A percentile compares a stretch with the other conserved stretches of the same genome.
Conservation (phyloP, 1,140 invertebrate species). For the Metopolophium dirhodum region DNA sequence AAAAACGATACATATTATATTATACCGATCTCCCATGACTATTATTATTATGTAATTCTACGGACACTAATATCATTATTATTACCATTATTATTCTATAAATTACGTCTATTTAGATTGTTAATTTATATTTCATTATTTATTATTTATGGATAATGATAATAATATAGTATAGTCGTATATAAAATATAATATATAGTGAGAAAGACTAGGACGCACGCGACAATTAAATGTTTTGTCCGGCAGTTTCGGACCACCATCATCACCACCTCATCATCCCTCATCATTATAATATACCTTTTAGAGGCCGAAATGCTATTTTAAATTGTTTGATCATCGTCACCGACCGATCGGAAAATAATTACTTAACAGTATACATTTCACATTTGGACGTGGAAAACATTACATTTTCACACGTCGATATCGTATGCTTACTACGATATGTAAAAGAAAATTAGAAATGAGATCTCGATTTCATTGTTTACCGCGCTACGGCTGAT, state of each 20-base stretch:
- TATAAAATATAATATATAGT: conserved; percentile 9
- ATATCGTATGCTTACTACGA: not conserved
- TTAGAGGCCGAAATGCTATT: not conserved
- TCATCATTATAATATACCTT: not conserved
- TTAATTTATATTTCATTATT: not conserved
- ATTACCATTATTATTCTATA: not conserved
- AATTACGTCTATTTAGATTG: conserved; percentile 1
- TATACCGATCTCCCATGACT: not conserved
- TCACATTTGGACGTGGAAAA: not conserved
- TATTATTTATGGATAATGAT: not conserved
- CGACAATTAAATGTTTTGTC: not conserved
- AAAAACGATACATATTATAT: not conserved
- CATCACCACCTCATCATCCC: not conserved
- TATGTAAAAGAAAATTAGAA: not conserved
- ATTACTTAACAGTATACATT: not conserved
- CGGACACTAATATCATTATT: not conserved
- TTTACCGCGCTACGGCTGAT: not conserved
- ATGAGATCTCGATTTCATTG: conserved; percentile 40
- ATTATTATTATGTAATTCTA: conserved; percentile 6
- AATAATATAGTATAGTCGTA: not conserved
- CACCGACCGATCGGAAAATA: not conserved
- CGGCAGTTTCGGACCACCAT: not conserved
- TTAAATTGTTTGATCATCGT: not conserved
- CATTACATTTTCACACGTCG: not conserved
- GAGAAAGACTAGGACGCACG: conserved; percentile 48